Conservation (phyloP, 2,797 vertebrate genomes). For the Alca torda region DNA sequence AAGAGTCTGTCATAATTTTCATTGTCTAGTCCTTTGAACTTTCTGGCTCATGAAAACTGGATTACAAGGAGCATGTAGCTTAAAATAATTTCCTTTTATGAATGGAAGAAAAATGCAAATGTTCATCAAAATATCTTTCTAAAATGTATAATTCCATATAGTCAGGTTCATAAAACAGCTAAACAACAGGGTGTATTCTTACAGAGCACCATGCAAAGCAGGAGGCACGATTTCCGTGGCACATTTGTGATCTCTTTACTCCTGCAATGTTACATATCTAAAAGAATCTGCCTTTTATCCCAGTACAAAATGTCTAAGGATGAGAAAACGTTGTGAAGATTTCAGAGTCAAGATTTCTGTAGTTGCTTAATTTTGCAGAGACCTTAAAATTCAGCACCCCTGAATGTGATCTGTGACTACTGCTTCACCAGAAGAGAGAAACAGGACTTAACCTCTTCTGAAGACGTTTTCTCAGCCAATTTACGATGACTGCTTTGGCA, state of each 20-base stretch:
- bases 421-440: neutral
- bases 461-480: slow-evolving; percentile 39
- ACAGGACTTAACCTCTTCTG: slow-evolving; percentile 27
- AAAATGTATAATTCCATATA: neutral
- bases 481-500: slow-evolving; percentile 9
- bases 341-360: neutral
- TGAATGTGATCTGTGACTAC: slow-evolving; percentile 4
- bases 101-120: neutral
- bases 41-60: neutral
- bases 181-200: neutral
- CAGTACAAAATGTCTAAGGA: neutral
- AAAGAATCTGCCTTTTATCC: neutral
- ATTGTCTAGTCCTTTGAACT: neutral
- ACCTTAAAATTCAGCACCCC: neutral
- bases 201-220: neutral
- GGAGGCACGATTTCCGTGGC: neutral
- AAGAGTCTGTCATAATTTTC: neutral
- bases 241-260: neutral
- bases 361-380: slow-evolving; percentile 12
- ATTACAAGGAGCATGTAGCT: neutral
- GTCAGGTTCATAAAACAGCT: neutral
- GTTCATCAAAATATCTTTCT: neutral
- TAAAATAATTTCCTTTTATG: neutral
- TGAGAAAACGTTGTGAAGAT: neutral
- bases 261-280: neutral